phyloP scores from a whole-genome alignment of 2,797 vertebrate species.

The Leptodactylus fallax region DNA sequence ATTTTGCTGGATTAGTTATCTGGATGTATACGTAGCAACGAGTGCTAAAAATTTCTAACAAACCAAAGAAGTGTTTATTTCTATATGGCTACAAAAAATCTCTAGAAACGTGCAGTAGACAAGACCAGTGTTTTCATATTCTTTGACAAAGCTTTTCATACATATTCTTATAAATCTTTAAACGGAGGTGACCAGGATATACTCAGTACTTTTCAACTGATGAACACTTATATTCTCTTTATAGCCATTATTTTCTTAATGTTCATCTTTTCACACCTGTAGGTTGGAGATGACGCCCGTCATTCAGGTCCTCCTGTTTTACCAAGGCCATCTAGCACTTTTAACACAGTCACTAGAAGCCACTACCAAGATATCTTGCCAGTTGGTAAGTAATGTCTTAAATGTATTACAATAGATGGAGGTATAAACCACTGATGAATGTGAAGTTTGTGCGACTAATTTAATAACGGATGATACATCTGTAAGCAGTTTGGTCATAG shows the following conservation, averaged over 20 bases:
- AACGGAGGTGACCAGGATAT: no score
- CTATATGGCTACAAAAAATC: no score
- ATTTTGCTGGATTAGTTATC: no score
- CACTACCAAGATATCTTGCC: constrained; percentile 95
- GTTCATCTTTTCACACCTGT: constrained; percentile 46
- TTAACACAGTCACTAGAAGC: constrained; percentile 89
- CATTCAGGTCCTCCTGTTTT: constrained; percentile 85
- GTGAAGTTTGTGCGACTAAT: background rate
- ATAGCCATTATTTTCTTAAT: background rate
- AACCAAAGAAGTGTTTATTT: no score
- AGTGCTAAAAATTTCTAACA: no score
- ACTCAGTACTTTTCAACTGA: no score
- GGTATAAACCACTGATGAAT: background rate
- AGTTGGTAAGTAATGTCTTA: constrained; percentile 83
- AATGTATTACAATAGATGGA: background rate
- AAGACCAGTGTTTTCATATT: no score
- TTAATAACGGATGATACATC: background rate
- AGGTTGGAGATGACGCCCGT: constrained; percentile 95
- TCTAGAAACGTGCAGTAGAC: no score
- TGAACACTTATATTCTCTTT: background rate
- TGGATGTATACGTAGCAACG: no score
- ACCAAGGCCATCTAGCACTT: constrained; percentile 91
- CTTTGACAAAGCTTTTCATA: no score
- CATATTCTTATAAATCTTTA: no score
- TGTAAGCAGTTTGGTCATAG: no score